Percentiles rank a stretch among this genome's conserved stretches.
These are phyloP conservation scores for Eudasyphora cyanicolor DNA, from an alignment of 2,888 invertebrate species.

Conservation along the genomic window DNA sequence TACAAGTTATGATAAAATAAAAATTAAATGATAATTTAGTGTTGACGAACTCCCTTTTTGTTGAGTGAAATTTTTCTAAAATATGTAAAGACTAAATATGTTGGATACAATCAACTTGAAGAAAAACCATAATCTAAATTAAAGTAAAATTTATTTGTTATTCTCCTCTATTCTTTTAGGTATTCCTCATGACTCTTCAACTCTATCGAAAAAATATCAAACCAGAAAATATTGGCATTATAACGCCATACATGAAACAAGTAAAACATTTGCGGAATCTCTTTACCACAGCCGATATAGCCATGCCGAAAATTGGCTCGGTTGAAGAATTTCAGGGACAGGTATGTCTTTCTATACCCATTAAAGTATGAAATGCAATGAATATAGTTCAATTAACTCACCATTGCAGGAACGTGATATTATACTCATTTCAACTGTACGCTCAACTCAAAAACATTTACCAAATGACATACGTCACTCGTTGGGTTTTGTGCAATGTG, in stretches of 20 bases:
- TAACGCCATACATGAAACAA: slow-evolving; percentile 96
- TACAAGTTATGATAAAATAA: neutral
- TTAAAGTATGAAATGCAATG: neutral
- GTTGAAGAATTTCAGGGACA: slow-evolving; percentile 94
- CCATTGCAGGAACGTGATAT: slow-evolving; percentile 80
- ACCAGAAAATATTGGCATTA: slow-evolving; percentile 86
- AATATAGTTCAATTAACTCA: neutral
- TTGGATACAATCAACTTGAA: no score
- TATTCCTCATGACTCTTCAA: slow-evolving; percentile 82
- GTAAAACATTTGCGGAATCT: slow-evolving; percentile 81
- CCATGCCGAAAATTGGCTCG: slow-evolving; percentile 86
- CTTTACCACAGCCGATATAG: slow-evolving; percentile 80
- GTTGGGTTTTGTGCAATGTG: slow-evolving; percentile 88
- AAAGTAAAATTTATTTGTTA: neutral
- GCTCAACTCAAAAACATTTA: slow-evolving; percentile 80
- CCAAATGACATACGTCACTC: slow-evolving; percentile 80
- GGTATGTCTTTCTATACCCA: slow-evolving; percentile 80
- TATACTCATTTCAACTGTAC: slow-evolving; percentile 87
- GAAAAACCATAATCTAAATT: no score
- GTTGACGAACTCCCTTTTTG: neutral
- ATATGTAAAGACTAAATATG: no score
- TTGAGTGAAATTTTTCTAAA: no score
- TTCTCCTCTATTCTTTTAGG: slow-evolving; percentile 75
- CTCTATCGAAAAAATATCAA: slow-evolving; percentile 85
- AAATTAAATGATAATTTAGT: neutral